These are phyloP conservation scores for Amazona vittata DNA, from an alignment of 2,113 vertebrate species.

Conservation along the genomic window DNA sequence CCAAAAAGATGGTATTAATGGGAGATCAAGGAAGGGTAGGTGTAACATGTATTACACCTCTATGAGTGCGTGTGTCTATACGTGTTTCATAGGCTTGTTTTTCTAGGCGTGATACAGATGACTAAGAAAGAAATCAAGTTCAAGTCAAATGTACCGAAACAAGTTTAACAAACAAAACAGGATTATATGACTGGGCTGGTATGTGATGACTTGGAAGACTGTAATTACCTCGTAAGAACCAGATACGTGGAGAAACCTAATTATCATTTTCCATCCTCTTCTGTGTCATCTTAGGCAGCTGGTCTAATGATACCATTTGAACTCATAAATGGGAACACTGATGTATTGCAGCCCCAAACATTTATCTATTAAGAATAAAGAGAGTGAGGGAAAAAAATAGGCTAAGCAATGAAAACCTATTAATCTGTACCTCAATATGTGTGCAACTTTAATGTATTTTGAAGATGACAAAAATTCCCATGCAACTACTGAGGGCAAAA, in stretches of 20 bases:
- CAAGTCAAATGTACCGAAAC: conserved; percentile 40
- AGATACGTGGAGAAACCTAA: conserved; percentile 41
- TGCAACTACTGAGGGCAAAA: not conserved
- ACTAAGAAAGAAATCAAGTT: not conserved
- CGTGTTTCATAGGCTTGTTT: not conserved
- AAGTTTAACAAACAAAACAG: conserved; percentile 63
- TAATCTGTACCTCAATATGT: not conserved
- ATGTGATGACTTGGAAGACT: conserved; percentile 15
- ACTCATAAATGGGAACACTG: not conserved
- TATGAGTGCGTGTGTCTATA: not conserved
- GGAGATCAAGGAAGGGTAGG: not conserved
- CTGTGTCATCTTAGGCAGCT: conserved; percentile 2
- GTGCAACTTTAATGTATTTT: not conserved
- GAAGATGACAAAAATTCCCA: not conserved
- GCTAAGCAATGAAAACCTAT: not conserved
- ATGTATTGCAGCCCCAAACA: not conserved
- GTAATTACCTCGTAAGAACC: conserved; percentile 10
- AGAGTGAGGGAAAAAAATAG: not conserved
- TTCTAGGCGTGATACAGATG: conserved; percentile 6
- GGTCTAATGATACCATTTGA: not conserved
- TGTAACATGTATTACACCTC: not conserved
- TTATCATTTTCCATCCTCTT: conserved; percentile 36
- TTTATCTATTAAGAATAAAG: not conserved
- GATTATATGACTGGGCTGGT: conserved; percentile 47
- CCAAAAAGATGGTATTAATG: not conserved